Percentiles rank a stretch among this genome's conserved stretches.
These are phyloP conservation scores for Cebus imitator DNA, from an alignment of 2,113 vertebrate species.

Conservation along the genomic window DNA sequence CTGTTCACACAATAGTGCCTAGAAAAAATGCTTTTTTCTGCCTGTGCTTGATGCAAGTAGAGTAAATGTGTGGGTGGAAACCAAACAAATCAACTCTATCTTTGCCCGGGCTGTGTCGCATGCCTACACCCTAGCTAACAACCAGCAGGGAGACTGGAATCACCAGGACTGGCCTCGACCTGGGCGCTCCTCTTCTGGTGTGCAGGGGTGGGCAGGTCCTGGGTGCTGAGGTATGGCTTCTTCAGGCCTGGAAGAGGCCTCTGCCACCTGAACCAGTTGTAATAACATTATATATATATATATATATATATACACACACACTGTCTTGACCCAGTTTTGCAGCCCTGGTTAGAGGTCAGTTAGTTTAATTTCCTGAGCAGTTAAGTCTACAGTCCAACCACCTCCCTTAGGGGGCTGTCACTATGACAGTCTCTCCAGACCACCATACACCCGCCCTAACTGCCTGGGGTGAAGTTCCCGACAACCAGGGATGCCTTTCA, in stretches of 20 bases:
- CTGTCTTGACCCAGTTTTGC: background rate
- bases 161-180: background rate
- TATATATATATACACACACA: background rate
- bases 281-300: background rate
- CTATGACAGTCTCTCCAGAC: background rate
- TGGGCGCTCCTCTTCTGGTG: background rate
- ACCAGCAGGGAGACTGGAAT: background rate
- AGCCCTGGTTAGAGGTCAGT: background rate
- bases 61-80: background rate
- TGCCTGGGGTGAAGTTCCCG: rapidly evolving
- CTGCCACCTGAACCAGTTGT: background rate
- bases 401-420: background rate
- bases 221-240: background rate
- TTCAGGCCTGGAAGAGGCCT: background rate
- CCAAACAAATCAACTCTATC: background rate
- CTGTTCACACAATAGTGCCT: background rate
- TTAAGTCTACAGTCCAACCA: background rate
- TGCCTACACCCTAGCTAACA: background rate
- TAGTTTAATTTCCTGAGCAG: background rate
- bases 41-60: rapidly evolving
- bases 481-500: background rate
- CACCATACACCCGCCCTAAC: background rate
- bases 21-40: too few relatives aligned
- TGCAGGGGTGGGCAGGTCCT: background rate
- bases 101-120: background rate